phyloP scores from a whole-genome alignment of 2,113 vertebrate species.

The Melanerpes formicivorus region DNA sequence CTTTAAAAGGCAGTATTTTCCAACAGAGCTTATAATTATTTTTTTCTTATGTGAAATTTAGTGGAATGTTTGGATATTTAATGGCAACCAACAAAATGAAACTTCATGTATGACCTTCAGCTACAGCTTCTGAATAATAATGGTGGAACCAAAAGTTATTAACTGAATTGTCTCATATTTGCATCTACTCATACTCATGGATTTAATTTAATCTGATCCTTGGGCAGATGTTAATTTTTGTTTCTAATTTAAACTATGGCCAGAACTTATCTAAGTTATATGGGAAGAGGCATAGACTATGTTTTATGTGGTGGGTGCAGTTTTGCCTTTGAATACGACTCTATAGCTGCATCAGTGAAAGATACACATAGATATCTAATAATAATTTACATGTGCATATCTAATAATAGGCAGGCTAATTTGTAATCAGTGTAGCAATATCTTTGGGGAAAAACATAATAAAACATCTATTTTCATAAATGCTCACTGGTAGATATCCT shows the following conservation, averaged over 20 bases:
- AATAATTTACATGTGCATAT: not conserved
- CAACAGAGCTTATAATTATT: not conserved
- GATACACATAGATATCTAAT: not conserved
- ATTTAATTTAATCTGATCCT: constrained; percentile 6
- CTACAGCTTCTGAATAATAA: not conserved
- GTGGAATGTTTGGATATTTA: not conserved
- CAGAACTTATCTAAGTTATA: not conserved
- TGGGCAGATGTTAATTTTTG: not conserved
- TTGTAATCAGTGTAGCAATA: not conserved
- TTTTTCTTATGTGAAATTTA: not conserved
- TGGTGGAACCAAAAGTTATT: not conserved
- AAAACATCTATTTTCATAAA: not conserved
- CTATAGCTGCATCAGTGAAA: not conserved
- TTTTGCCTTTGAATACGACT: not conserved
- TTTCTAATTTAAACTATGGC: not conserved
- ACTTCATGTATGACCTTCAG: not conserved
- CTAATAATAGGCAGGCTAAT: not conserved
- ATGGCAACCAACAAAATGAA: not conserved
- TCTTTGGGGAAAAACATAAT: not conserved
- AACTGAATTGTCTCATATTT: not conserved
- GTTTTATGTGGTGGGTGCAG: not conserved
- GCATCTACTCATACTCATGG: not conserved
- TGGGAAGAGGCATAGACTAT: not conserved
- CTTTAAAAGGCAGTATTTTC: not conserved
- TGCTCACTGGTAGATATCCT: not conserved